phyloP scores from a whole-genome alignment of 2,888 invertebrate genomes.

The Stegophylla sp. region DNA sequence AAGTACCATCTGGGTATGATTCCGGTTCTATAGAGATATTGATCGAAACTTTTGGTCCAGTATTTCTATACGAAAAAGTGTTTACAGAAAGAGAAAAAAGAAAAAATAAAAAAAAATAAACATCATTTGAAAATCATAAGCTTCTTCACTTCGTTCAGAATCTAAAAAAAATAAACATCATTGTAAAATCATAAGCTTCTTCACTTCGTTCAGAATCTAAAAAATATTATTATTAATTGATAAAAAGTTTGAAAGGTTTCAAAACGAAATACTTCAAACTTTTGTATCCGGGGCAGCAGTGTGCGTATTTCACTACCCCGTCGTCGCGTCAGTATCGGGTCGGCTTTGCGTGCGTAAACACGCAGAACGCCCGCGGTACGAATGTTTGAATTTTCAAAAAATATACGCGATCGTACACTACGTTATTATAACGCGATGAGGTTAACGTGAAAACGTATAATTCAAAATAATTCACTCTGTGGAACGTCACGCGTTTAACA shows the following conservation, averaged over 20 bases:
- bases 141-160: neutral
- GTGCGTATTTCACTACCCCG: neutral
- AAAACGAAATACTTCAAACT: conserved; percentile 35
- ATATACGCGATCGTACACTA: too few species aligned
- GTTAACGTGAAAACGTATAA: too few species aligned
- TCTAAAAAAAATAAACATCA: neutral
- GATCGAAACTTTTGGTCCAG: too few species aligned
- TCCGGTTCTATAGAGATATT: too few species aligned
- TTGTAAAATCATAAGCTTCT: neutral
- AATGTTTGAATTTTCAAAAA: too few species aligned
- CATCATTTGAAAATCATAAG: too few species aligned
- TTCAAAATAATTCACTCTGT: too few species aligned
- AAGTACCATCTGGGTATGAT: too few species aligned
- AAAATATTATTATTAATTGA: conserved; percentile 15
- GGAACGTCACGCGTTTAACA: too few species aligned
- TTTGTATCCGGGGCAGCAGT: conserved; percentile 9
- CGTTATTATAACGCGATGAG: too few species aligned
- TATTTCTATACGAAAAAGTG: too few species aligned
- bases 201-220: neutral
- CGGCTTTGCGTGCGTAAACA: neutral
- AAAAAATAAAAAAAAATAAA: conserved; percentile 7
- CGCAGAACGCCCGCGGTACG: too few species aligned
- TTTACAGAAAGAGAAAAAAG: neutral
- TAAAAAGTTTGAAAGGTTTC: conserved; percentile 7
- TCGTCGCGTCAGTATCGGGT: neutral